Conservation (phyloP, 2,888 invertebrate genomes). For the Dendrolimus houi region DNA sequence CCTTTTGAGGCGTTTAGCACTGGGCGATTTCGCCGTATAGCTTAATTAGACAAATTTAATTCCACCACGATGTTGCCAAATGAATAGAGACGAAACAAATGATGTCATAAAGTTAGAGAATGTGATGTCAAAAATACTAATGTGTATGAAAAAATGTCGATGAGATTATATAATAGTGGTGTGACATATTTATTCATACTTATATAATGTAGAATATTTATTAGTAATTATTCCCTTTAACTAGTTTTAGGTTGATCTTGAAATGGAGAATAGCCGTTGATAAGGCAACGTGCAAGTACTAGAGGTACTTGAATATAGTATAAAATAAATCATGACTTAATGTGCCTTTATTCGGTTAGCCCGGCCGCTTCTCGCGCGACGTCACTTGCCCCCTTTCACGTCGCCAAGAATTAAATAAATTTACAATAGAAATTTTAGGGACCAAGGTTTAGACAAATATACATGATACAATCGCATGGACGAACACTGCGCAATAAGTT, state of each 20-base stretch:
- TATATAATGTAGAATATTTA: constrained; percentile 41
- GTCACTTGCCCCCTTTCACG: constrained; percentile 41
- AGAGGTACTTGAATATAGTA: constrained; percentile 54
- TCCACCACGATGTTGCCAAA: constrained; percentile 75
- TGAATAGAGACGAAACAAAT: constrained; percentile 54
- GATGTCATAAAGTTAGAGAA: constrained; percentile 57
- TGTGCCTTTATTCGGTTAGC: constrained; percentile 73
- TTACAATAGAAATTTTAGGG: constrained; percentile 74
- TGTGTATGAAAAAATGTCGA: constrained; percentile 44
- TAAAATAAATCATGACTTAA: constrained; percentile 65
- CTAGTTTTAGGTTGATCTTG: constrained; percentile 62
- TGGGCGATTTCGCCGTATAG: constrained; percentile 57
- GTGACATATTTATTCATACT: constrained; percentile 61
- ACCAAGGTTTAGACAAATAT: constrained; percentile 75
- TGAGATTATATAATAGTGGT: constrained; percentile 57
- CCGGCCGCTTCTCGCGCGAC: constrained; percentile 58
- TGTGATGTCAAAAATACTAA: constrained; percentile 64
- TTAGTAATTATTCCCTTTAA: constrained; percentile 50
- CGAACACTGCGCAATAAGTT: constrained; percentile 44
- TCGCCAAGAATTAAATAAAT: constrained; percentile 40
- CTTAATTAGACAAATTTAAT: constrained; percentile 65
- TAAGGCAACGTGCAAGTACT: constrained; percentile 40
- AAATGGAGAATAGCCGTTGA: constrained; percentile 40
- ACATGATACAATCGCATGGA: constrained; percentile 53
- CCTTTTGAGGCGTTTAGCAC: constrained; percentile 49